Percentiles rank a stretch among this genome's conserved stretches.
Evolutionary conservation across 2,888 invertebrate species (phyloP).

Genomic region (Meta bourneti): DNA sequence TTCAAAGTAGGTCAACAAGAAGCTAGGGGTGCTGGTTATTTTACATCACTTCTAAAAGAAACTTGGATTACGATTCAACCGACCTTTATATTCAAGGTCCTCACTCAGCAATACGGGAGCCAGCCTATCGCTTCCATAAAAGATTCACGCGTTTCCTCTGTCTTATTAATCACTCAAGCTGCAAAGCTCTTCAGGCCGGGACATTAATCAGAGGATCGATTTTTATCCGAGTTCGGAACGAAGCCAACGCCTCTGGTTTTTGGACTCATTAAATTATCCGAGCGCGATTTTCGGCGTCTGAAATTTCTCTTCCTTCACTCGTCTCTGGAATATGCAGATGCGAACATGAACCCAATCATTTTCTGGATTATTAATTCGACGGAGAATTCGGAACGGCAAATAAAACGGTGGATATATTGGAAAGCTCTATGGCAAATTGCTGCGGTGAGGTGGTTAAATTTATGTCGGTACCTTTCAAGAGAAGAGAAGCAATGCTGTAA

Average conservation of each 20-base stretch:
- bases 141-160: slow-evolving; percentile 13
- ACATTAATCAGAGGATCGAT: slow-evolving; percentile 45
- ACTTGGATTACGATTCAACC: no score
- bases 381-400: not conserved
- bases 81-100: not conserved
- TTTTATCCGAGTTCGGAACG: slow-evolving; percentile 32
- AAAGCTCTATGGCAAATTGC: not conserved
- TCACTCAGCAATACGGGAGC: not conserved
- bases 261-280: slow-evolving; percentile 24
- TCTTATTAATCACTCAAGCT: slow-evolving; percentile 32
- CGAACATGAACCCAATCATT: not conserved
- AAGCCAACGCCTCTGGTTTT: slow-evolving; percentile 41
- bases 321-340: not conserved
- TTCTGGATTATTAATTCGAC: not conserved
- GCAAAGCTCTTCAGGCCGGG: slow-evolving; percentile 4
- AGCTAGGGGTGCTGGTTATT: no score
- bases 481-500: not conserved
- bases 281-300: not conserved
- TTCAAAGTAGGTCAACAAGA: no score
- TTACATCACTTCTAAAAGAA: no score
- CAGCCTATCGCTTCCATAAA: slow-evolving; percentile 25
- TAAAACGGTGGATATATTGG: no score
- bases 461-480: not conserved
- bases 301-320: not conserved
- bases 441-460: not conserved